These are phyloP conservation scores for Rhyacophila brunnea DNA, from an alignment of 1,140 invertebrate species.

Conservation along the genomic window DNA sequence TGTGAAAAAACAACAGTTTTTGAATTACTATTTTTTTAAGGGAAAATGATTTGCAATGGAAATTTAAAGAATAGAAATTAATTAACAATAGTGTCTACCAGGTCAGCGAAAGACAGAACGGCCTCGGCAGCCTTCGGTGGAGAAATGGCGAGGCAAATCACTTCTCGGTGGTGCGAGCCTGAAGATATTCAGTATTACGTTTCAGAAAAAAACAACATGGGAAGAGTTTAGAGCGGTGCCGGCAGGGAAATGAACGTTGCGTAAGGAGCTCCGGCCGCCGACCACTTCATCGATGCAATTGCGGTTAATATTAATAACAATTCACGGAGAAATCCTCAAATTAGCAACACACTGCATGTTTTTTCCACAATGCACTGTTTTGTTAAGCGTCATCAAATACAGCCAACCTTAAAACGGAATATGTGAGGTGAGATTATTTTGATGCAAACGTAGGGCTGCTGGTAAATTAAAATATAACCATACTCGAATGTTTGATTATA, in stretches of 20 bases:
- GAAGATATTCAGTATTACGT: too few relatives aligned
- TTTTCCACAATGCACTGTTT: conserved; percentile 13
- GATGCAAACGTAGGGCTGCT: neutral
- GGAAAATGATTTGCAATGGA: too few relatives aligned
- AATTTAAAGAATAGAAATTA: too few relatives aligned
- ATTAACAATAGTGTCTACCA: conserved; percentile 2
- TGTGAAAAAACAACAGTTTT: too few relatives aligned
- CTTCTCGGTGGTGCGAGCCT: conserved; percentile 8
- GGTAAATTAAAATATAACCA: neutral
- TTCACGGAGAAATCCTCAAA: neutral
- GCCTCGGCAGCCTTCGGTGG: conserved; percentile 9
- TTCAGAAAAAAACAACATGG: too few relatives aligned
- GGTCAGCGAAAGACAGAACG: conserved; percentile 3
- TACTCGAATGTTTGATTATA: neutral
- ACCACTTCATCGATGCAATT: too few relatives aligned
- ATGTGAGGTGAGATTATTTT: neutral
- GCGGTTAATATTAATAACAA: too few relatives aligned
- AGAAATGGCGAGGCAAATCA: conserved; percentile 14
- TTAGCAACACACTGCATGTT: conserved; percentile 5
- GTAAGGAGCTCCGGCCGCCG: too few relatives aligned
- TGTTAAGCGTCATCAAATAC: conserved; percentile 26
- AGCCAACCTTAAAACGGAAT: conserved; percentile 22
- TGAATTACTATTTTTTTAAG: too few relatives aligned
- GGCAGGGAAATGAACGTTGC: too few relatives aligned
- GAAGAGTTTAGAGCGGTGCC: too few relatives aligned